Evolutionary conservation across 2,797 vertebrate species (phyloP).

Genomic region (Galago senegalensis): DNA sequence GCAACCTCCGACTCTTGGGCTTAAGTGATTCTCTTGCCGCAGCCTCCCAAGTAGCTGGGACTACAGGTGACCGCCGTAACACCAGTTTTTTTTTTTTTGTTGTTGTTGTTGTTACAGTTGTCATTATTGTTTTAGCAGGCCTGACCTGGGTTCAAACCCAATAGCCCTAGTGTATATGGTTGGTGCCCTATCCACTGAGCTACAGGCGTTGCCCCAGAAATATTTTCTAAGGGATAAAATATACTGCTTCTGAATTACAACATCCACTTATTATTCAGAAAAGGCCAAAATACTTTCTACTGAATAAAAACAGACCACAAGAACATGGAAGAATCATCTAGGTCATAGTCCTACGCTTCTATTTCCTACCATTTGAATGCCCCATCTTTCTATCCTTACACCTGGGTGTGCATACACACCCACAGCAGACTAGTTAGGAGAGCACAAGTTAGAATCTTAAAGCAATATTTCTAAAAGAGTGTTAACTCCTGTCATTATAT

Average conservation of each 20-base stretch:
- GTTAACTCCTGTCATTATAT: not conserved
- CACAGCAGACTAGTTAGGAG: not conserved
- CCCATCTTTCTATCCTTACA: not conserved
- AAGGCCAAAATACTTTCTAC: not conserved
- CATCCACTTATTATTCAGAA: not conserved
- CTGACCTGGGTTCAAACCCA: no score
- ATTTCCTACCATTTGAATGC: not conserved
- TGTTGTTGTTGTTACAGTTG: no score
- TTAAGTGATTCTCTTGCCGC: no score
- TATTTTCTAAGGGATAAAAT: not conserved
- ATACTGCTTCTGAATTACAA: not conserved
- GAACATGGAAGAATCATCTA: not conserved
- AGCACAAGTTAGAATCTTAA: not conserved
- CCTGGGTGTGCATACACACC: fast-evolving
- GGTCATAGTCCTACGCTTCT: not conserved
- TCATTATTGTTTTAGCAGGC: no score
- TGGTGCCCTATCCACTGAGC: no score
- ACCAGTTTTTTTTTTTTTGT: no score
- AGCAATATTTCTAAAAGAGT: not conserved
- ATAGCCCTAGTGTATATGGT: no score
- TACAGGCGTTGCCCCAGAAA: not conserved
- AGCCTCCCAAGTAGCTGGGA: no score
- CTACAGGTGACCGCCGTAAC: no score
- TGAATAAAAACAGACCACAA: not conserved
- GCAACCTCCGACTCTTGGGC: no score